A percentile compares a stretch with the other conserved stretches of the same genome.
phyloP scores from a whole-genome alignment of 1,140 invertebrate genomes.

The Polypedilum vanderplanki region DNA sequence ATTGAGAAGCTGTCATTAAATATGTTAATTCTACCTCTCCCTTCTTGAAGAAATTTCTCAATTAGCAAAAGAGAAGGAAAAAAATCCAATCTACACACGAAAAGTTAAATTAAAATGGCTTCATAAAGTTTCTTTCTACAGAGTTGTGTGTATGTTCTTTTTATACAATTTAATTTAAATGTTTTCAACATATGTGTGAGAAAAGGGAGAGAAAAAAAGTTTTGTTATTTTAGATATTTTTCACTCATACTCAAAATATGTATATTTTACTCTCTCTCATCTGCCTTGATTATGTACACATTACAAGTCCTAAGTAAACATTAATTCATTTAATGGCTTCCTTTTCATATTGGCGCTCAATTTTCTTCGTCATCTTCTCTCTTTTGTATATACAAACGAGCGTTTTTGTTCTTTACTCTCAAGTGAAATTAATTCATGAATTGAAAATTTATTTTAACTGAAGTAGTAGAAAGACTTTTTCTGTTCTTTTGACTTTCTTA shows the following conservation, averaged over 20 bases:
- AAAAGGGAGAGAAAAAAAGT: background rate
- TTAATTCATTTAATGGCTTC: slow-evolving; percentile 29
- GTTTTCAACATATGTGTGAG: background rate
- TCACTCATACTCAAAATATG: background rate
- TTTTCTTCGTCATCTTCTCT: background rate
- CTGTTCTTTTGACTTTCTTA: background rate
- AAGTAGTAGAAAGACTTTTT: background rate
- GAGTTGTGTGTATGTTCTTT: background rate
- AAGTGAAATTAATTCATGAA: slow-evolving; percentile 7
- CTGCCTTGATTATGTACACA: slow-evolving; percentile 26
- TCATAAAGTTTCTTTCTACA: background rate
- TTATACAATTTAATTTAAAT: slow-evolving; percentile 28
- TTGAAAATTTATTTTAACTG: background rate
- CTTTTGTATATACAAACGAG: background rate
- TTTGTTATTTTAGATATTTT: background rate
- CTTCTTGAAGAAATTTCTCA: background rate
- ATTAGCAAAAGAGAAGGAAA: background rate
- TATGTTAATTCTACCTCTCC: background rate
- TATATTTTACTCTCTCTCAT: slow-evolving; percentile 21
- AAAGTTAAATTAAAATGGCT: slow-evolving; percentile 10
- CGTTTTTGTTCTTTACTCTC: background rate
- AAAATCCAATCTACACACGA: slow-evolving; percentile 17
- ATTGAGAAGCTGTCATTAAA: background rate
- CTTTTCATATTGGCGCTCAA: slow-evolving; percentile 27
- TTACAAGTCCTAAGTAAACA: slow-evolving; percentile 27